phyloP scores from a whole-genome alignment of 2,113 vertebrate species.

The Condylura cristata region DNA sequence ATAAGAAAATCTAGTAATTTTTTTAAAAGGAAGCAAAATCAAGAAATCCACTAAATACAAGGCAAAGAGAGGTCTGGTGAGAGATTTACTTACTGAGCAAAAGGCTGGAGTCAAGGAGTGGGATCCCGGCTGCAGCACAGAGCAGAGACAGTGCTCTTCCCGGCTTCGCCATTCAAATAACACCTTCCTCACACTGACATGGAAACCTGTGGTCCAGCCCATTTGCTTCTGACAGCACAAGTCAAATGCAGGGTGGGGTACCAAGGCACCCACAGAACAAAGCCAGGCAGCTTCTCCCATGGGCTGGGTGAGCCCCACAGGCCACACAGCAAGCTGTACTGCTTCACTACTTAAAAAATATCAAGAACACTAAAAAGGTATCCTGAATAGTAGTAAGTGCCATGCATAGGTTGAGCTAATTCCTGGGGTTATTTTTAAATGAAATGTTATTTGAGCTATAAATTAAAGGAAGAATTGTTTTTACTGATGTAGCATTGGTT shows the following conservation, averaged over 20 bases:
- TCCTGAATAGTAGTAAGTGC: background rate
- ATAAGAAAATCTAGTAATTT: background rate
- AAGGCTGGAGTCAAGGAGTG: background rate
- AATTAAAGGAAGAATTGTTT: too few species aligned
- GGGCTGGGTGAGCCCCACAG: constrained; percentile 7
- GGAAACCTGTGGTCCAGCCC: background rate
- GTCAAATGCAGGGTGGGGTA: constrained; percentile 38
- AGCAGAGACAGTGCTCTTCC: constrained; percentile 10
- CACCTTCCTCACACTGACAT: constrained; percentile 49
- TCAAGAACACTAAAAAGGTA: background rate
- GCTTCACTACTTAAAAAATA: constrained; percentile 4
- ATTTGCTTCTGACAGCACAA: background rate
- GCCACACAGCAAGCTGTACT: background rate
- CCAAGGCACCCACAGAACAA: background rate
- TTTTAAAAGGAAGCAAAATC: background rate
- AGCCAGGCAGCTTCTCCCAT: constrained; percentile 3
- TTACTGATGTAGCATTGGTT: background rate
- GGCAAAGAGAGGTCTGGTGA: background rate
- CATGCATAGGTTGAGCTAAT: background rate
- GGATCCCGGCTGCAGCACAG: background rate
- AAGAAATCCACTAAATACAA: background rate
- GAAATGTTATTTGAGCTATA: too few species aligned
- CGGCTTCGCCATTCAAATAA: constrained; percentile 51
- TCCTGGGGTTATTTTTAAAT: background rate
- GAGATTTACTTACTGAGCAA: background rate